Percentiles rank a stretch among this genome's conserved stretches.
phyloP scores from a whole-genome alignment of 1,140 invertebrate genomes.

The Trissolcus basalis region DNA sequence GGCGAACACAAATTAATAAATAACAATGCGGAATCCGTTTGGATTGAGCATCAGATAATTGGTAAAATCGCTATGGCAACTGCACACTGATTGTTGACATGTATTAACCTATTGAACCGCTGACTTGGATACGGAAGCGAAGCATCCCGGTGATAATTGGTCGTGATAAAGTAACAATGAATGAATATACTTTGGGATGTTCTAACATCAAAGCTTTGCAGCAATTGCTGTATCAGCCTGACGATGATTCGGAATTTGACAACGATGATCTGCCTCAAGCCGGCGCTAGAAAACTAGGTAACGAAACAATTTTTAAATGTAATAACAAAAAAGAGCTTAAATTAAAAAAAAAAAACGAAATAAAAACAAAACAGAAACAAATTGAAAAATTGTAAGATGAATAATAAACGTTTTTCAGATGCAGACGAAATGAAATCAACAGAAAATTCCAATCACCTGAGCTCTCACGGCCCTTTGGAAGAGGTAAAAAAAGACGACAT shows the following conservation, averaged over 20 bases:
- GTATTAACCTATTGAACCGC: constrained; percentile 21
- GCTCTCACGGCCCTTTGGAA: constrained; percentile 61
- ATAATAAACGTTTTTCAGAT: constrained; percentile 57
- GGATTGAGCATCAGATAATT: no score
- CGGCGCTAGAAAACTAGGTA: constrained; percentile 67
- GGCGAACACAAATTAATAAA: no score
- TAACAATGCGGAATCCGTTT: no score
- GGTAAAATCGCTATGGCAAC: constrained; percentile 30
- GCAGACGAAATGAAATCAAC: constrained; percentile 66
- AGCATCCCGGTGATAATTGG: no score
- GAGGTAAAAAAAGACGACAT: constrained; percentile 71
- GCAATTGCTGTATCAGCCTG: constrained; percentile 60
- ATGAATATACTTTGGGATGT: constrained; percentile 56
- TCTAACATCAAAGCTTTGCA: constrained; percentile 69
- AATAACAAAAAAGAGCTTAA: no score
- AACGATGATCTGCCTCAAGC: constrained; percentile 68
- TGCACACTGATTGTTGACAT: constrained; percentile 26
- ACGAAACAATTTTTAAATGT: no score
- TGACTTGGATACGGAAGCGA: no score
- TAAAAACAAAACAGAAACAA: no score
- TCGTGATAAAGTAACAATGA: no score
- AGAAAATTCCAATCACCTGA: constrained; percentile 24
- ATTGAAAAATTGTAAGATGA: no score
- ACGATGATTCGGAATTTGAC: constrained; percentile 68
- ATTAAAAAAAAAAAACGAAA: no score